These are phyloP conservation scores for Chionis minor DNA, from an alignment of 2,113 vertebrate species.

Conservation along the genomic window DNA sequence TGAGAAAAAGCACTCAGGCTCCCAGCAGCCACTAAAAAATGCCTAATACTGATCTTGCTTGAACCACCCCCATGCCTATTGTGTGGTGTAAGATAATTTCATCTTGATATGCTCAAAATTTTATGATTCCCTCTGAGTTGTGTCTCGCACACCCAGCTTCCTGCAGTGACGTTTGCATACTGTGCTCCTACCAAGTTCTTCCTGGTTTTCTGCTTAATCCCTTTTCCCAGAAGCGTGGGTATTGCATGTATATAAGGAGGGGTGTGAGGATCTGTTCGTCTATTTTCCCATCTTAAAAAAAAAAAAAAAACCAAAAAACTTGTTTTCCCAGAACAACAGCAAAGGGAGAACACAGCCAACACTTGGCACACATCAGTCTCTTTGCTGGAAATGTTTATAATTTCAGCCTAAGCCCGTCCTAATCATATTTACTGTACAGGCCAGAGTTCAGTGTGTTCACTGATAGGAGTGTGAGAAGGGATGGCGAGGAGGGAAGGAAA, in stretches of 20 bases:
- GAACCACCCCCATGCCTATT: background rate
- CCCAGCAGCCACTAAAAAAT: background rate
- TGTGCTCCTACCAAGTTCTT: background rate
- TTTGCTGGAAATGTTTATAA: background rate
- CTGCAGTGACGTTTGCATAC: background rate
- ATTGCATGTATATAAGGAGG: background rate
- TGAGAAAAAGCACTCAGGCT: background rate
- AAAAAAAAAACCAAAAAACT: background rate
- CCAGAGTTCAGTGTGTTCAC: background rate
- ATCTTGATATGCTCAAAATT: rapidly evolving
- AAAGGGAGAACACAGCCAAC: background rate
- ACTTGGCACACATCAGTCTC: background rate
- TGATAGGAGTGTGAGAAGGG: background rate
- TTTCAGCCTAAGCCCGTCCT: background rate
- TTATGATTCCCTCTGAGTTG: rapidly evolving
- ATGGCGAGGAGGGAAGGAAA: background rate
- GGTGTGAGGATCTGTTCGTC: background rate
- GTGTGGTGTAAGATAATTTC: rapidly evolving
- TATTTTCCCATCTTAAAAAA: background rate
- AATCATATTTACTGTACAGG: background rate
- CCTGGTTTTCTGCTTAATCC: background rate
- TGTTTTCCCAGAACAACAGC: background rate
- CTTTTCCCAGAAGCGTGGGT: background rate
- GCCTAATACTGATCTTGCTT: background rate
- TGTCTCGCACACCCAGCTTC: background rate